A percentile compares a stretch with the other conserved stretches of the same genome.
These are phyloP conservation scores for Cyanoramphus novaezelandiae DNA, from an alignment of 2,113 vertebrate genomes.

Conservation along the genomic window DNA sequence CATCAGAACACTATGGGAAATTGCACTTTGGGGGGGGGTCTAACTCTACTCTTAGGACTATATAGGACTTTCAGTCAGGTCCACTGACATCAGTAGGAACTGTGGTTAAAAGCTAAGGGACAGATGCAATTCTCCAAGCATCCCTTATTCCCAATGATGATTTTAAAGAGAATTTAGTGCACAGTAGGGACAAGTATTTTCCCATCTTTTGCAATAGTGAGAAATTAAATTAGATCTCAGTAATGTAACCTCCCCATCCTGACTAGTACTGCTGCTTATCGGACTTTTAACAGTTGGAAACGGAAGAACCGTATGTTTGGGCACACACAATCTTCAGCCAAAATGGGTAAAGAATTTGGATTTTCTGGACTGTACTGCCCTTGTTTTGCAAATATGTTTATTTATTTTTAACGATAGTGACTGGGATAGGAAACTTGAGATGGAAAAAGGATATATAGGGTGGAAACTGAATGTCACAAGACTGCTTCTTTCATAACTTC, in stretches of 20 bases:
- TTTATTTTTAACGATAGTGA: accelerated
- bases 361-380: neutral
- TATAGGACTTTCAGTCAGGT: neutral
- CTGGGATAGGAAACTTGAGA: neutral
- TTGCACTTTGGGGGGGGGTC: neutral
- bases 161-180: conserved; percentile 34
- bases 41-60: neutral
- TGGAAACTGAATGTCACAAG: neutral
- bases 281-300: neutral
- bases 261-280: neutral
- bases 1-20: neutral
- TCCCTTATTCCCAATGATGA: neutral
- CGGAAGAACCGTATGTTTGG: neutral
- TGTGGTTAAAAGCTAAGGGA: conserved; percentile 12
- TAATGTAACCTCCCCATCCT: neutral
- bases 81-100: neutral
- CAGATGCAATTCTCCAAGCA: neutral
- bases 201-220: neutral
- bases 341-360: neutral
- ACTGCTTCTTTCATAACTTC: neutral
- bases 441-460: neutral
- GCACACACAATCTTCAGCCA: neutral
- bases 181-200: neutral
- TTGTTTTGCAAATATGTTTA: neutral
- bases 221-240: conserved; percentile 15